phyloP scores from a whole-genome alignment of 23 tunicate genomes.

The Oikopleura albicans region DNA sequence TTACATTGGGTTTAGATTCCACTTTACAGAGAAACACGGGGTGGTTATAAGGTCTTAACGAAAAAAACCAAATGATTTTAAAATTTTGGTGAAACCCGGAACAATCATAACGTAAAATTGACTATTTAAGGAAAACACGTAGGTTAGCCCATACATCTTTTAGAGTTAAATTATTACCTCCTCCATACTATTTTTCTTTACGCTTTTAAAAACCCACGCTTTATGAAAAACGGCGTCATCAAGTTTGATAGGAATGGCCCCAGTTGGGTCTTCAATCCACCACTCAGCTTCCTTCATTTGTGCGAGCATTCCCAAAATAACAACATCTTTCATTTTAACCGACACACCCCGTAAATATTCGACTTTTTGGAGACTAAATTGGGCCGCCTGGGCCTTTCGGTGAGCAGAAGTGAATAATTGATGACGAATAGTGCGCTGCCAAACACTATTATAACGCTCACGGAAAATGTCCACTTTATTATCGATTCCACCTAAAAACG shows the following conservation, averaged over 20 bases:
- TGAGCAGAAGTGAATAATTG: not conserved
- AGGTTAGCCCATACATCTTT: no score
- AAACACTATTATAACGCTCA: slow-evolving; percentile 22
- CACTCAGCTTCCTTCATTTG: slow-evolving; percentile 46
- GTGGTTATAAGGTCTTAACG: no score
- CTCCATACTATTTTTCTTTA: not conserved
- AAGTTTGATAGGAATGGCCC: not conserved
- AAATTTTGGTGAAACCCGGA: no score
- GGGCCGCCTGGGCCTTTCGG: slow-evolving; percentile 23
- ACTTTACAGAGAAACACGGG: not conserved
- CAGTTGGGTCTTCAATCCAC: not conserved
- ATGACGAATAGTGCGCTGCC: not conserved
- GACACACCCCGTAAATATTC: slow-evolving; percentile 76
- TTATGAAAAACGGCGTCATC: not conserved
- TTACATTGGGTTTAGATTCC: not conserved
- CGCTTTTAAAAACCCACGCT: not conserved
- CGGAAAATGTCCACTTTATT: slow-evolving; percentile 50
- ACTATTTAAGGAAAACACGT: no score
- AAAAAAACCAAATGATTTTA: no score
- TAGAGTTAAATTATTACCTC: no score
- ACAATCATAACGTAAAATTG: no score
- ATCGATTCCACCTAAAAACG: slow-evolving; percentile 17
- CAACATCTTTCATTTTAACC: slow-evolving; percentile 61
- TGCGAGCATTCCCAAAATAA: slow-evolving; percentile 66
- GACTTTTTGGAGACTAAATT: slow-evolving; percentile 56